Evolutionary conservation across 2,797 vertebrate genomes (phyloP).

Genomic region (Podarcis siculus): DNA sequence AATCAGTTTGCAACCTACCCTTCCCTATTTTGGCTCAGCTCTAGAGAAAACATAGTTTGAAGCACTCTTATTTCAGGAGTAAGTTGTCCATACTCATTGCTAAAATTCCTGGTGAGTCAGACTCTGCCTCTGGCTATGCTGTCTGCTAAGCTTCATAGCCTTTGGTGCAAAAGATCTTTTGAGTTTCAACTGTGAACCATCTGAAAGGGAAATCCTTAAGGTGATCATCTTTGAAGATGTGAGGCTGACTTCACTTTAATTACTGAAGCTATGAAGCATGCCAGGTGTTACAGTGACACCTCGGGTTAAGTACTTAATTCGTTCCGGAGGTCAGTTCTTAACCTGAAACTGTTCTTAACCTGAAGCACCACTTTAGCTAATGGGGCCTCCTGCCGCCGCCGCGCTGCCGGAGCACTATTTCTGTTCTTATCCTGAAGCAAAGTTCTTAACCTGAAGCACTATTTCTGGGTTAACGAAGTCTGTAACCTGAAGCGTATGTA

Average conservation of each 20-base stretch:
- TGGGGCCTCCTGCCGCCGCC: too few species aligned
- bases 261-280: background rate
- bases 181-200: background rate
- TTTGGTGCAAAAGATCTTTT: background rate
- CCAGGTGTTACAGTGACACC: background rate
- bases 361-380: too few species aligned
- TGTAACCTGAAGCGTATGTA: too few species aligned
- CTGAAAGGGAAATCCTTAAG: background rate
- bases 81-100: background rate
- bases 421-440: too few species aligned
- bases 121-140: background rate
- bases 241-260: background rate
- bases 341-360: too few species aligned
- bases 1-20: background rate
- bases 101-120: background rate
- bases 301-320: too few species aligned
- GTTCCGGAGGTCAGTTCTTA: too few species aligned
- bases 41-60: background rate
- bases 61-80: background rate
- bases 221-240: background rate
- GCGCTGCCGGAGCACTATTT: too few species aligned
- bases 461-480: too few species aligned
- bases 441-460: too few species aligned
- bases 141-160: background rate
- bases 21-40: background rate